Evolutionary conservation across 1,140 invertebrate genomes (phyloP).

Genomic region (Thrips palmi): DNA sequence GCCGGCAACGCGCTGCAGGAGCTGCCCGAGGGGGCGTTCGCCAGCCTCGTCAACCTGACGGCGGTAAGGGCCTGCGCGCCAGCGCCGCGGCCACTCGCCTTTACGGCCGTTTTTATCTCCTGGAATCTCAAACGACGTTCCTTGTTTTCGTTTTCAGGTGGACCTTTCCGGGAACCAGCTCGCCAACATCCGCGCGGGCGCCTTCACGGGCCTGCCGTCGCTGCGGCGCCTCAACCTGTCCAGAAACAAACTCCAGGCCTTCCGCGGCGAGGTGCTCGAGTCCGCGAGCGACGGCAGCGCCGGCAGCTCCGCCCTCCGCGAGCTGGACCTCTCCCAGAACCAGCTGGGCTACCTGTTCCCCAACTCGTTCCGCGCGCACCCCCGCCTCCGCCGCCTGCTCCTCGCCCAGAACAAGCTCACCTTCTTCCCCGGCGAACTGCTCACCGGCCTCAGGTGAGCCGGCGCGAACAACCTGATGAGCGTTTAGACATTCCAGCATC

Average conservation of each 20-base stretch:
- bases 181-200: slow-evolving; percentile 45
- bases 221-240: slow-evolving; percentile 44
- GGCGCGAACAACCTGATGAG: too few relatives aligned
- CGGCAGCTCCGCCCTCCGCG: slow-evolving; percentile 38
- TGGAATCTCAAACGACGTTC: too few relatives aligned
- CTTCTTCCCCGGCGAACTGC: slow-evolving; percentile 63
- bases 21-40: slow-evolving; percentile 48
- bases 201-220: slow-evolving; percentile 47
- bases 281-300: slow-evolving; percentile 25
- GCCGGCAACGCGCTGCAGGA: slow-evolving; percentile 47
- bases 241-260: slow-evolving; percentile 49
- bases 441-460: slow-evolving; percentile 33
- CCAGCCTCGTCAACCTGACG: slow-evolving; percentile 49
- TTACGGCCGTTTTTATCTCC: too few relatives aligned
- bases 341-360: slow-evolving; percentile 59
- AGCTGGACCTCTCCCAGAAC: slow-evolving; percentile 55
- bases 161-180: slow-evolving; percentile 61
- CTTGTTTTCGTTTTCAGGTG: too few relatives aligned
- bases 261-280: slow-evolving; percentile 61
- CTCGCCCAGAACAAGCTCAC: slow-evolving; percentile 56
- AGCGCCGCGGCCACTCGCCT: too few relatives aligned
- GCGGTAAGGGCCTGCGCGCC: too few relatives aligned
- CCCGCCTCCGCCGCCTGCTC: slow-evolving; percentile 43
- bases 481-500: too few relatives aligned
- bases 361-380: slow-evolving; percentile 65